Base-by-base conservation (phyloP, 2,113 vertebrate species). In the Platichthys flesus region DNA sequence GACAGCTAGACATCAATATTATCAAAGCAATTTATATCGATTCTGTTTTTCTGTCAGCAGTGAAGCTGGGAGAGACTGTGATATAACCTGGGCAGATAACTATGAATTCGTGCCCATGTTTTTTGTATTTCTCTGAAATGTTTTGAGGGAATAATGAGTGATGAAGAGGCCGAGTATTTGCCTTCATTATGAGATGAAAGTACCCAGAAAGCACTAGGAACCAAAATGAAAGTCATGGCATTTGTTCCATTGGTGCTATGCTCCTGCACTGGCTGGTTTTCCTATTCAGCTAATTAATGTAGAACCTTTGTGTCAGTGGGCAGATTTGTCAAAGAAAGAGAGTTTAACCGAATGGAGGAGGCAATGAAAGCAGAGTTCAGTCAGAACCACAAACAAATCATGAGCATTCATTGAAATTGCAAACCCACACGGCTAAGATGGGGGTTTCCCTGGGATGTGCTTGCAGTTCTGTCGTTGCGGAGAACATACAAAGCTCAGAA, bases 101-200 rank as follows among this genome's bases (percentile, higher is more conserved):
- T 66, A 14, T 52, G 18, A 49, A 3, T 67, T 20, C 55, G 31
- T 52, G 21, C 40, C 58, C 23, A 64, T 57, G 4, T n/a, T 10
- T 20, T 64, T 26, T 13, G 15, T 0, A 16, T 65, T 59, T 58
- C 20, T 59, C n/a, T 54, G 5, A 28, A 56, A 56, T 56, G 55
- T 9, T 62, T 45, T 80, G 16, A 73, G 64, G 37, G n/a, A 73
- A 73, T 7, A 5, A n/a, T 54, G 51, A n/a, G 18, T 21, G 45
- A 16, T 49, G 45, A 49, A 18, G 45, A 49, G 45, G 14, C 5
- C 14, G 14, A 31, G 12, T 4, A 5, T 23, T 68, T 31, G 62
- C 24, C 6, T 23, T 63, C 37, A 42, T 42, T 16, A 3, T 58
- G 54, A 42, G 45, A 51, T 16, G 23, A 6, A 58, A 60, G 7